A percentile compares a stretch with the other conserved stretches of the same genome.
Conservation (phyloP, 2,113 vertebrate species). For the Rhinolophus sinicus region DNA sequence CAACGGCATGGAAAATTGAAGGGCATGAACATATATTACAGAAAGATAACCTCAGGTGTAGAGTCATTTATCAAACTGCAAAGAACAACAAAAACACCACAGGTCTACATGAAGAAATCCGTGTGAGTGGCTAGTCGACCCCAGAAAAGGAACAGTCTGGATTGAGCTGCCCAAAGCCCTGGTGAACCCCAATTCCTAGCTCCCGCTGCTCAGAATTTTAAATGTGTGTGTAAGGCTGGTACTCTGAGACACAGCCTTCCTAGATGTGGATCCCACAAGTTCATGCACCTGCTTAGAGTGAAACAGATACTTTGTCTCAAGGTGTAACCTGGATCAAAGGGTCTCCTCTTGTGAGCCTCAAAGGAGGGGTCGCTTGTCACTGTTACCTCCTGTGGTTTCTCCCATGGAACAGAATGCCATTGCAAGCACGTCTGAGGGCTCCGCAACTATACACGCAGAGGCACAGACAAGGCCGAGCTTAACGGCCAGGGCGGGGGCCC, state of each 20-base stretch:
- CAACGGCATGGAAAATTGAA: rapidly evolving
- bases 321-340: not conserved
- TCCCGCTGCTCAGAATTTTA: not conserved
- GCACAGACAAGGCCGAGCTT: not conserved
- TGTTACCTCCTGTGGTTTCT: not conserved
- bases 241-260: not conserved
- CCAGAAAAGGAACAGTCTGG: not conserved
- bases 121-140: rapidly evolving
- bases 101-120: rapidly evolving
- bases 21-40: rapidly evolving
- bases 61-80: not conserved
- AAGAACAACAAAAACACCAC: rapidly evolving
- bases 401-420: not conserved
- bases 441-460: rapidly evolving
- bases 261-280: not conserved
- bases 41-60: not conserved
- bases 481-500: not conserved
- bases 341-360: not conserved
- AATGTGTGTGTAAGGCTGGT: not conserved
- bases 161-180: too few species aligned
- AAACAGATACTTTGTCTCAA: not conserved
- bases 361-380: not conserved
- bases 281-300: not conserved
- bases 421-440: not conserved
- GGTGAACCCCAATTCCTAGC: not conserved